Conservation (phyloP, 2,888 invertebrate genomes). For the Ischnus inquisitorius region DNA sequence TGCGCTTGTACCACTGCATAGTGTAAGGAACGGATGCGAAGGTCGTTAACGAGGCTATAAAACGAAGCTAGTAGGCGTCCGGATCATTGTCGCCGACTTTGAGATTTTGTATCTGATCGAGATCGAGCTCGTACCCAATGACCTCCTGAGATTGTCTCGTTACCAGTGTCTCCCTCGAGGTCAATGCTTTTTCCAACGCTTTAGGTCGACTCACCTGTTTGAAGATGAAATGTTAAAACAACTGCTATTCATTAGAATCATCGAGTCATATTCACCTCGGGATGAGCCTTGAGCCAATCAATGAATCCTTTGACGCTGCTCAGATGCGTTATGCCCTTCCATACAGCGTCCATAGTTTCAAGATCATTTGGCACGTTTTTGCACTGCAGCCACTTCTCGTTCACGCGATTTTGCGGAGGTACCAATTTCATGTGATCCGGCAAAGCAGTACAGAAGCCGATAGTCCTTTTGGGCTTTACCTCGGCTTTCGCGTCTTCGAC, state of each 20-base stretch:
- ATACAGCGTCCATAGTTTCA: slow-evolving; percentile 88
- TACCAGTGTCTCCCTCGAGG: slow-evolving; percentile 51
- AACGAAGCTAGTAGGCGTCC: slow-evolving; percentile 14
- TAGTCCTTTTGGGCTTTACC: slow-evolving; percentile 85
- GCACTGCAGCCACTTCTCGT: slow-evolving; percentile 87
- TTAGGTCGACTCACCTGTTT: slow-evolving; percentile 66
- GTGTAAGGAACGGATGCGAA: no score
- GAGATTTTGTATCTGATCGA: slow-evolving; percentile 71
- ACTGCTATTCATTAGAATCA: background rate
- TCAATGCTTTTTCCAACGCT: slow-evolving; percentile 54
- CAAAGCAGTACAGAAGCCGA: slow-evolving; percentile 87
- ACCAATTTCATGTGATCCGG: slow-evolving; percentile 86
- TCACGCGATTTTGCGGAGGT: slow-evolving; percentile 87
- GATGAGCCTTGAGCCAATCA: slow-evolving; percentile 76
- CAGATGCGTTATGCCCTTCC: slow-evolving; percentile 88
- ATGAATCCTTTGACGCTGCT: slow-evolving; percentile 79
- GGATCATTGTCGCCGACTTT: slow-evolving; percentile 66
- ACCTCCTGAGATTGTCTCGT: slow-evolving; percentile 62
- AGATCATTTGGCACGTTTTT: slow-evolving; percentile 87
- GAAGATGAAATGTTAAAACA: slow-evolving; percentile 5
- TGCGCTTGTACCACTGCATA: background rate
- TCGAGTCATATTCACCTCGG: slow-evolving; percentile 70
- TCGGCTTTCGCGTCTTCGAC: slow-evolving; percentile 86
- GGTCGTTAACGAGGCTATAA: background rate
- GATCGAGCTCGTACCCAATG: slow-evolving; percentile 69